phyloP scores from a whole-genome alignment of 2,113 vertebrate genomes.

The Echinops telfairi region DNA sequence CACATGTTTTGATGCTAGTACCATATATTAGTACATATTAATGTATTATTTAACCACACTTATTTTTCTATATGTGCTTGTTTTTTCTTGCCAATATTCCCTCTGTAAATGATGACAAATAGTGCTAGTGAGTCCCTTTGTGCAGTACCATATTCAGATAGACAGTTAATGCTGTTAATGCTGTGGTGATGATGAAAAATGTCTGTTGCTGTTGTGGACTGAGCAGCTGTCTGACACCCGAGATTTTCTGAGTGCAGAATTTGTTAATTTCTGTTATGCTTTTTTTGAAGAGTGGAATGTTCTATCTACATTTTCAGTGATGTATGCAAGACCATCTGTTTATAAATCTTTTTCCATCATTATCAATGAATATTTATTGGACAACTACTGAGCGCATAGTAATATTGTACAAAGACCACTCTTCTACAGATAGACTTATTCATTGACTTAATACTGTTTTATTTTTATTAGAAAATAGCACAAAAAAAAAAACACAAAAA shows the following conservation, averaged over 20 bases:
- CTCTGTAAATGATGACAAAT: conserved; percentile 59
- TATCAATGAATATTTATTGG: conserved; percentile 84
- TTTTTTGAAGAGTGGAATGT: conserved; percentile 69
- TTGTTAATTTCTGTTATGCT: conserved; percentile 70
- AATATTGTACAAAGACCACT: conserved; percentile 70
- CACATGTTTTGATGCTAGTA: not conserved
- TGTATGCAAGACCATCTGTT: conserved; percentile 72
- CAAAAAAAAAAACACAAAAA: conserved; percentile 25
- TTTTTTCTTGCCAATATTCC: conserved; percentile 47
- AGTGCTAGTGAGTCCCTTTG: conserved; percentile 35
- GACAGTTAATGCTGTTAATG: conserved; percentile 62
- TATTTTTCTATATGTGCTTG: conserved; percentile 47
- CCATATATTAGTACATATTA: conserved; percentile 12
- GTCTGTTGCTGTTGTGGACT: conserved; percentile 42
- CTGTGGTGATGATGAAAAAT: conserved; percentile 68
- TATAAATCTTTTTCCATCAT: conserved; percentile 75
- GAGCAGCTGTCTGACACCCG: conserved; percentile 65
- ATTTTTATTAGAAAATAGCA: conserved; percentile 78
- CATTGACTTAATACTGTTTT: conserved; percentile 68
- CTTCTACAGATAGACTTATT: conserved; percentile 67
- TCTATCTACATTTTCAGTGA: conserved; percentile 66
- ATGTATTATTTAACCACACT: conserved; percentile 46
- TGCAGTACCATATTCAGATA: conserved; percentile 51
- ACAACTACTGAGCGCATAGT: conserved; percentile 74
- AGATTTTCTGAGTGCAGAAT: conserved; percentile 60